phyloP scores from a whole-genome alignment of 2,797 vertebrate genomes.

The Anolis apletophallus region DNA sequence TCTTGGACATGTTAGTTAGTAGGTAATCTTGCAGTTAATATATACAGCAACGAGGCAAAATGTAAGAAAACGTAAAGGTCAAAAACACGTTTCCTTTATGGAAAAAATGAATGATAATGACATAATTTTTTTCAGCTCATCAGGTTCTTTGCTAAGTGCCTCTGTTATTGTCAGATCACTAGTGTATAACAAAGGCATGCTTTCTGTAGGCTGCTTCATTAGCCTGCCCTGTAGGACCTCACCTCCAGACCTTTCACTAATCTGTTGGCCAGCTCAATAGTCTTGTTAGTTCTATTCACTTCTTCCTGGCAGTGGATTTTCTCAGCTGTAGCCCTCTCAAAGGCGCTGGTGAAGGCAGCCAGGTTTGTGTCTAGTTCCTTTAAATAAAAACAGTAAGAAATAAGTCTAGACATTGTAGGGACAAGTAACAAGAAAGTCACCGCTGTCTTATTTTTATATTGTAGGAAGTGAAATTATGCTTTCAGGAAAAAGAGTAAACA shows the following conservation, averaged over 20 bases:
- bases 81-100: constrained; percentile 85
- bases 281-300: constrained; percentile 95
- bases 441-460: constrained; percentile 70
- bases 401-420: constrained; percentile 74
- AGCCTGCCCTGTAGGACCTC: constrained; percentile 81
- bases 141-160: constrained; percentile 85
- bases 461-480: constrained; percentile 67
- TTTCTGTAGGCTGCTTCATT: constrained; percentile 82
- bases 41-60: constrained; percentile 73
- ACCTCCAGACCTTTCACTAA: constrained; percentile 95
- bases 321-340: constrained; percentile 90
- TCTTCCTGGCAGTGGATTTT: constrained; percentile 92
- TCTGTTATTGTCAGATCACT: constrained; percentile 86
- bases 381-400: constrained; percentile 77
- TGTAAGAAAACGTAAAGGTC: constrained; percentile 85
- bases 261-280: constrained; percentile 95
- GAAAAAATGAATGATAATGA: constrained; percentile 87
- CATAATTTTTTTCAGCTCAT: constrained; percentile 87
- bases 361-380: constrained; percentile 91
- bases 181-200: constrained; percentile 85
- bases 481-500: constrained; percentile 59
- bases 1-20: constrained; percentile 70
- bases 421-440: constrained; percentile 66
- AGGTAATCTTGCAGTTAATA: constrained; percentile 80
- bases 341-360: constrained; percentile 86